A percentile compares a stretch with the other conserved stretches of the same genome.
phyloP scores from a whole-genome alignment of 2,113 vertebrate species.

The Xiphorhynchus elegans region DNA sequence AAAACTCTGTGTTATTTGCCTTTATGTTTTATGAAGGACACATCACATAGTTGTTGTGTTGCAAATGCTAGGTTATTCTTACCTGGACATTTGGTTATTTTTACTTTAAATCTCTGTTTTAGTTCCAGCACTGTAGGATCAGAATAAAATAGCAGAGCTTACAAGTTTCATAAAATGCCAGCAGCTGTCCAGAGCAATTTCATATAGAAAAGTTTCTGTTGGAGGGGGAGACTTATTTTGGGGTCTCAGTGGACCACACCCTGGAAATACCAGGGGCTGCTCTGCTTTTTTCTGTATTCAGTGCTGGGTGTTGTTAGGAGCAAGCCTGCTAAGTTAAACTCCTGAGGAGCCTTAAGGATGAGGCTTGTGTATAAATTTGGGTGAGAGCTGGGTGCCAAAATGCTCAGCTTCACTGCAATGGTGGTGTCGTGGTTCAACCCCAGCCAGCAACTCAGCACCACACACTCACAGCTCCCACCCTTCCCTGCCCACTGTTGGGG shows the following conservation, averaged over 20 bases:
- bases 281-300: background rate
- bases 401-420: background rate
- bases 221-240: background rate
- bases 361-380: background rate
- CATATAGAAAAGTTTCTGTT: background rate
- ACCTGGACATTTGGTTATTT: background rate
- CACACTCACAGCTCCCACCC: too few species aligned
- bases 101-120: background rate
- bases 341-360: background rate
- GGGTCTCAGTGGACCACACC: background rate
- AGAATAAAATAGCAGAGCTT: background rate
- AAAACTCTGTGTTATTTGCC: background rate
- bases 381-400: background rate
- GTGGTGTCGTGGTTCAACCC: background rate
- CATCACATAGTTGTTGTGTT: background rate
- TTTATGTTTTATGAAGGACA: background rate
- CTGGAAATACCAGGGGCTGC: background rate
- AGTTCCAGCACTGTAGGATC: background rate
- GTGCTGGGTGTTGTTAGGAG: background rate
- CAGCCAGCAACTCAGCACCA: background rate
- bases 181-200: background rate
- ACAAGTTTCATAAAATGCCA: background rate
- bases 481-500: background rate
- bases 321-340: background rate
- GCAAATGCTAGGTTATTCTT: background rate